Conservation (phyloP, 2,888 invertebrate species). For the Sarcophaga carnaria region DNA sequence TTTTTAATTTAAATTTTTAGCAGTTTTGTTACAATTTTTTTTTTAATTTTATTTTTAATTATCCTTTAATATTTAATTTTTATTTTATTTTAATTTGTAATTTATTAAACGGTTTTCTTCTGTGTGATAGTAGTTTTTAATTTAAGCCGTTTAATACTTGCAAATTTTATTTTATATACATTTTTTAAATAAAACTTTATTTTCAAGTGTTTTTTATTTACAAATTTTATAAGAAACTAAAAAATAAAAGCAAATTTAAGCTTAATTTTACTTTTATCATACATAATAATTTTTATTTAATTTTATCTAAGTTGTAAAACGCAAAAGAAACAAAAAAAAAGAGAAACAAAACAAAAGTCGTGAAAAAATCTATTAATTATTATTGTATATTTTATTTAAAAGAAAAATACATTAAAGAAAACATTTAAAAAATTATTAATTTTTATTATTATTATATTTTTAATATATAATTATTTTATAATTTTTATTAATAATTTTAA, state of each 20-base stretch:
- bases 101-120: conserved; percentile 77
- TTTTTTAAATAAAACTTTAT: conserved; percentile 47
- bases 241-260: conserved; percentile 3
- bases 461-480: conserved; percentile 68
- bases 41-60: conserved; percentile 54
- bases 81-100: conserved; percentile 61
- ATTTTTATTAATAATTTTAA: conserved; percentile 65
- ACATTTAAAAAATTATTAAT: conserved; percentile 55
- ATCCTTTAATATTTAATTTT: conserved; percentile 32
- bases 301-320: conserved; percentile 75
- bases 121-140: conserved; percentile 83
- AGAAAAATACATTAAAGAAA: conserved; percentile 49
- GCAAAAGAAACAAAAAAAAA: conserved; percentile 59
- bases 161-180: conserved; percentile 54
- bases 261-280: conserved; percentile 49
- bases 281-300: conserved; percentile 65
- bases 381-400: conserved; percentile 64
- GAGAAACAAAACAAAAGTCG: conserved; percentile 38
- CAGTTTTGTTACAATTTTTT: conserved; percentile 58
- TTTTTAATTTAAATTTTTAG: conserved; percentile 46
- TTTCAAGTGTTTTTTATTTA: conserved; percentile 72
- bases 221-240: conserved; percentile 66
- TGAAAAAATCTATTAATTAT: conserved; percentile 56
- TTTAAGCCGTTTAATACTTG: conserved; percentile 75
- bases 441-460: conserved; percentile 66